Percentiles rank a stretch among this genome's conserved stretches.
Evolutionary conservation across 2,113 vertebrate species (phyloP).

Genomic region (Ceyx cyanopectus): DNA sequence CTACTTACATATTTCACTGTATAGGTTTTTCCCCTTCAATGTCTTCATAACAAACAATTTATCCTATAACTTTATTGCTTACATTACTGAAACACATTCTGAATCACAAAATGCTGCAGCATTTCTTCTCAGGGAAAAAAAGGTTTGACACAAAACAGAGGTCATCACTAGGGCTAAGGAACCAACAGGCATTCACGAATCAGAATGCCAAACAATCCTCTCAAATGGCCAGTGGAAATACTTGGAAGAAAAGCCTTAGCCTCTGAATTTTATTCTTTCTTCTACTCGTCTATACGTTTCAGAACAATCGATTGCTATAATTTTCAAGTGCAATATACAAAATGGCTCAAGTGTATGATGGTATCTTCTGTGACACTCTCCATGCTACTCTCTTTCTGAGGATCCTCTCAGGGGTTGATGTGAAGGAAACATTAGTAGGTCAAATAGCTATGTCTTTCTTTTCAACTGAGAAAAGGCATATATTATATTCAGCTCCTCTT

Average conservation of each 20-base stretch:
- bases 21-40: neutral
- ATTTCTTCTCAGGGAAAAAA: neutral
- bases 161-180: neutral
- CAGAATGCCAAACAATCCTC: neutral
- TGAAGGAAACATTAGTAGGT: neutral
- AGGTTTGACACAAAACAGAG: neutral
- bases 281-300: neutral
- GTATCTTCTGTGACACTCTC: neutral
- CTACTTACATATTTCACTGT: slow-evolving; percentile 1
- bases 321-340: neutral
- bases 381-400: neutral
- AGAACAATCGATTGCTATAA: neutral
- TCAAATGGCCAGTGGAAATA: neutral
- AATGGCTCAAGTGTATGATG: neutral
- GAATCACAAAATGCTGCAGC: neutral
- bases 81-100: slow-evolving; percentile 5
- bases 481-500: neutral
- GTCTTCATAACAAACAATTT: slow-evolving; percentile 32
- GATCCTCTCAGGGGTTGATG: neutral
- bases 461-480: neutral
- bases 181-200: neutral
- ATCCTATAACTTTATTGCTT: slow-evolving; percentile 9
- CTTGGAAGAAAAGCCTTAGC: neutral
- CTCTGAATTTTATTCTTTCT: neutral
- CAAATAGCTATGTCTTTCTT: neutral